These are phyloP conservation scores for Eriosoma lanigerum DNA, from an alignment of 1,140 invertebrate genomes.

Conservation along the genomic window DNA sequence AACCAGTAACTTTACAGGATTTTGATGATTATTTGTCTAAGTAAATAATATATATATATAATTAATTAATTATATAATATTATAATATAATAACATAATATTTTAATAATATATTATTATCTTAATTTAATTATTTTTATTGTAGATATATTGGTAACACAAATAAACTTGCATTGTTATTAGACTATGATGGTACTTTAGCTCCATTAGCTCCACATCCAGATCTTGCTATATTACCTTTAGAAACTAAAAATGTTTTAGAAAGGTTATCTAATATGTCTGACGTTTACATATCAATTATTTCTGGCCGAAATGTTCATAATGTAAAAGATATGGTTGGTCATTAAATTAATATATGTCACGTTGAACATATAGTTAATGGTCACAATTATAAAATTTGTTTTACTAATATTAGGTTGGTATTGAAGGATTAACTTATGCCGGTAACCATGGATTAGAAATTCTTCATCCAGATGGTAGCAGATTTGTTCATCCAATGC, in stretches of 20 bases:
- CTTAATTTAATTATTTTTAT: constrained; percentile 40
- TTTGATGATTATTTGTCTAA: constrained; percentile 83
- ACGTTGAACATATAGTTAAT: too few relatives aligned
- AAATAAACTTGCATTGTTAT: constrained; percentile 78
- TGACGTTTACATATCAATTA: constrained; percentile 85
- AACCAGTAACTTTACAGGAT: constrained; percentile 81
- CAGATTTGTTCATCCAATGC: constrained; percentile 89
- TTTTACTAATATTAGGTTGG: constrained; percentile 64
- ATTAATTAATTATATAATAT: too few relatives aligned
- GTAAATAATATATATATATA: constrained; percentile 61
- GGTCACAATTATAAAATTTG: background rate
- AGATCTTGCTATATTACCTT: constrained; percentile 79
- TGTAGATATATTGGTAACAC: constrained; percentile 80
- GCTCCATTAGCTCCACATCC: constrained; percentile 87
- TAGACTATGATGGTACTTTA: constrained; percentile 88
- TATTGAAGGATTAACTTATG: constrained; percentile 67
- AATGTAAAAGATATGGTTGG: constrained; percentile 83
- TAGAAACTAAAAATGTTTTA: constrained; percentile 82
- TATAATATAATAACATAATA: too few relatives aligned
- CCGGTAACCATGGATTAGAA: constrained; percentile 88
- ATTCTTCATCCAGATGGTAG: constrained; percentile 87
- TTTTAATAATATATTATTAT: background rate
- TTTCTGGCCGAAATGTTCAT: constrained; percentile 82
- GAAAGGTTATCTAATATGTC: constrained; percentile 81
- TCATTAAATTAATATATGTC: constrained; percentile 13